Evolutionary conservation across 1,140 invertebrate species (phyloP).

Genomic region (Zaprionus nigranus): DNA sequence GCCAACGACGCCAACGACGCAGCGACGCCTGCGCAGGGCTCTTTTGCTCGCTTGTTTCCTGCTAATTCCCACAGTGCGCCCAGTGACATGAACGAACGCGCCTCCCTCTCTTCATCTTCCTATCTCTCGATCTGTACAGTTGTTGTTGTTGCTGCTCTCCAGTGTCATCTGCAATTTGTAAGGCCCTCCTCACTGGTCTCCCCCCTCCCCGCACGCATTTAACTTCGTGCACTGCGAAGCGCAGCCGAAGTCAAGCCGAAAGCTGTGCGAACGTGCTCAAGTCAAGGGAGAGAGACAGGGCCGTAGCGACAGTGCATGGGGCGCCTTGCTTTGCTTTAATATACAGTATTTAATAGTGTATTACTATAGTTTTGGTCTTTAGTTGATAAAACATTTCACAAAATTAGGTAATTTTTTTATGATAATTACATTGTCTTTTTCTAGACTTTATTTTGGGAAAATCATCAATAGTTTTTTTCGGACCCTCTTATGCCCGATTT

Average conservation of each 20-base stretch:
- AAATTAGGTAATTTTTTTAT: too few relatives aligned
- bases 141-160: constrained; percentile 16
- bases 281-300: neutral
- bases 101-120: constrained; percentile 9
- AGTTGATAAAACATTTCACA: too few relatives aligned
- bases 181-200: constrained; percentile 28
- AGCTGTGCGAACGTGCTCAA: constrained; percentile 41
- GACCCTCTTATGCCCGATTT: too few relatives aligned
- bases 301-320: too few relatives aligned
- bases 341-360: too few relatives aligned
- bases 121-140: neutral
- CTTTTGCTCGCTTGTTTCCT: constrained; percentile 29
- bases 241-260: constrained; percentile 7
- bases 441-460: too few relatives aligned
- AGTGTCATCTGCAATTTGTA: constrained; percentile 55
- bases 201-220: constrained; percentile 14
- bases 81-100: constrained; percentile 45
- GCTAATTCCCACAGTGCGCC: constrained; percentile 50
- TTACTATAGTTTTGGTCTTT: too few relatives aligned
- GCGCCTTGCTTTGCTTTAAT: too few relatives aligned
- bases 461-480: too few relatives aligned
- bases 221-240: constrained; percentile 42
- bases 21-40: constrained; percentile 60
- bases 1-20: constrained; percentile 26
- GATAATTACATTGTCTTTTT: too few relatives aligned